Evolutionary conservation across 2,797 vertebrate genomes (phyloP).

Genomic region (Chrosomus eos): DNA sequence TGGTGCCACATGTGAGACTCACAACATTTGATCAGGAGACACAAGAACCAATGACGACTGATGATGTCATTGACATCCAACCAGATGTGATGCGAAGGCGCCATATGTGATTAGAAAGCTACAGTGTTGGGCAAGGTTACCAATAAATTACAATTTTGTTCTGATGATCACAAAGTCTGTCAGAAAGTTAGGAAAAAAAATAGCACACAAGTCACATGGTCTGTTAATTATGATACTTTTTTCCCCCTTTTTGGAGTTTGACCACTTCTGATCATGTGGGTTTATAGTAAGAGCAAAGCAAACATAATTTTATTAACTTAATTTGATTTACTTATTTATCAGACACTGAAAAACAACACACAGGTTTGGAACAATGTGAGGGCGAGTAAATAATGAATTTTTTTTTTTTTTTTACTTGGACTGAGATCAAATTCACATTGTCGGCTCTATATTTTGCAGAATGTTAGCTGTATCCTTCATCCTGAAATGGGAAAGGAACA

Average conservation of each 20-base stretch:
- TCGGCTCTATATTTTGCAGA: slow-evolving; percentile 22
- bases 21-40: neutral
- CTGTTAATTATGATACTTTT: neutral
- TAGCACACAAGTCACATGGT: neutral
- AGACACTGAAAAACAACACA: neutral
- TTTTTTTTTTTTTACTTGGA: neutral
- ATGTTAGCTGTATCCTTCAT: slow-evolving; percentile 85
- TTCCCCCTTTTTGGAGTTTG: neutral
- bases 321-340: neutral
- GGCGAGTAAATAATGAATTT: neutral
- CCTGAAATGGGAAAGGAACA: slow-evolving; percentile 67
- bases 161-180: neutral
- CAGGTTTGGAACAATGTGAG: neutral
- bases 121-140: neutral
- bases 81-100: neutral
- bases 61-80: neutral
- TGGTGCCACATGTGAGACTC: neutral
- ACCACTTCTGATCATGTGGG: neutral
- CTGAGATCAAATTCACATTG: neutral
- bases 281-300: neutral
- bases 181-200: neutral
- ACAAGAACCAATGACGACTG: neutral
- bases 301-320: neutral
- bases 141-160: neutral
- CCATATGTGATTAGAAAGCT: neutral